A percentile compares a stretch with the other conserved stretches of the same genome.
Evolutionary conservation across 2,113 vertebrate species (phyloP).

Genomic region (Pica pica): DNA sequence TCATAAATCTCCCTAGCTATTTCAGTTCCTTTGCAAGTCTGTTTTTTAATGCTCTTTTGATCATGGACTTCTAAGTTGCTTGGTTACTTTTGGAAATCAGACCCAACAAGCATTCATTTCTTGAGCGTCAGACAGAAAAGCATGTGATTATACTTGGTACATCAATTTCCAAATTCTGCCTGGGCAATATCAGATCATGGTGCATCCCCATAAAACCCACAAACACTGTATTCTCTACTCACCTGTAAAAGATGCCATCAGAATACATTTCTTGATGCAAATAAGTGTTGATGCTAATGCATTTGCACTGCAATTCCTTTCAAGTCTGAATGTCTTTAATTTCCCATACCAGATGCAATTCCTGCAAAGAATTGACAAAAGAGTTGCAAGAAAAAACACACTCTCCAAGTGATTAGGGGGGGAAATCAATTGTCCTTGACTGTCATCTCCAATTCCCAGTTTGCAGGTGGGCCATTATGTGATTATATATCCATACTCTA

Average conservation of each 20-base stretch:
- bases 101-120: neutral
- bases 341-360: neutral
- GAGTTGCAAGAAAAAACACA: neutral
- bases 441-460: neutral
- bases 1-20: neutral
- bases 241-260: constrained; percentile 8
- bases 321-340: constrained; percentile 15
- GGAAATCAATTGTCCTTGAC: neutral
- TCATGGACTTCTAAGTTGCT: neutral
- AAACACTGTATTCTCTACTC: neutral
- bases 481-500: neutral
- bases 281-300: neutral
- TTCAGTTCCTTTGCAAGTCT: neutral
- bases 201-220: neutral
- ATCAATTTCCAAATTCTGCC: neutral
- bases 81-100: neutral
- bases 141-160: neutral
- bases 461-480: neutral
- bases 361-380: neutral
- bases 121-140: neutral
- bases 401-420: neutral
- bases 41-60: neutral
- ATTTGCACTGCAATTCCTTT: constrained; percentile 4
- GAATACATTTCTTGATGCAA: constrained; percentile 1
- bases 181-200: neutral